Evolutionary conservation across 35 echinoderm and acorn worm species (phyloP).

Genomic region (Amphiura filiformis): DNA sequence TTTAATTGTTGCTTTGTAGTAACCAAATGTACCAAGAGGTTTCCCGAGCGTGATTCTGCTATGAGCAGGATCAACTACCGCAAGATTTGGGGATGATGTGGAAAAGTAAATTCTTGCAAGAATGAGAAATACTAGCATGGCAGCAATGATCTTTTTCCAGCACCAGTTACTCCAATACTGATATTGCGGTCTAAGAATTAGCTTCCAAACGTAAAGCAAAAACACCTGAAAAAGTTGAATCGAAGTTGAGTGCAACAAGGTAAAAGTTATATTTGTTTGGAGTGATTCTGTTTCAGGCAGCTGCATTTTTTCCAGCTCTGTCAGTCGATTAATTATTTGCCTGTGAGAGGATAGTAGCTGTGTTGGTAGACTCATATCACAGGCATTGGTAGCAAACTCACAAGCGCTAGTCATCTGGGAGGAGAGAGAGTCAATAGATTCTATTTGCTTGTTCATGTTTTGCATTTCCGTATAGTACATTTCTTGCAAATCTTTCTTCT

Average conservation of each 20-base stretch:
- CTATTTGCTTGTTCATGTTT: neutral
- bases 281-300: no score
- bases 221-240: neutral
- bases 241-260: neutral
- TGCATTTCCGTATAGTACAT: no score
- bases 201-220: neutral
- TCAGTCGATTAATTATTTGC: neutral
- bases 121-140: neutral
- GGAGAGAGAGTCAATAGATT: no score
- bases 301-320: no score
- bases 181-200: neutral
- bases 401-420: slow-evolving; percentile 3
- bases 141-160: neutral
- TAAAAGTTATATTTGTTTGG: no score
- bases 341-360: neutral
- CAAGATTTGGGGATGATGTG: no score
- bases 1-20: no score
- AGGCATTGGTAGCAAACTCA: slow-evolving; percentile 9
- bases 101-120: neutral
- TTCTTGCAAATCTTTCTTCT: no score
- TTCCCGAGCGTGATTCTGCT: no score
- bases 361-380: neutral
- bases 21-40: no score
- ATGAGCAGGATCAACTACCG: no score
- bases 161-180: neutral